Evolutionary conservation across 2,113 vertebrate species (phyloP), one percentile per base, ranked within the genome.

Genomic region (Tupaia chinensis): DNA sequence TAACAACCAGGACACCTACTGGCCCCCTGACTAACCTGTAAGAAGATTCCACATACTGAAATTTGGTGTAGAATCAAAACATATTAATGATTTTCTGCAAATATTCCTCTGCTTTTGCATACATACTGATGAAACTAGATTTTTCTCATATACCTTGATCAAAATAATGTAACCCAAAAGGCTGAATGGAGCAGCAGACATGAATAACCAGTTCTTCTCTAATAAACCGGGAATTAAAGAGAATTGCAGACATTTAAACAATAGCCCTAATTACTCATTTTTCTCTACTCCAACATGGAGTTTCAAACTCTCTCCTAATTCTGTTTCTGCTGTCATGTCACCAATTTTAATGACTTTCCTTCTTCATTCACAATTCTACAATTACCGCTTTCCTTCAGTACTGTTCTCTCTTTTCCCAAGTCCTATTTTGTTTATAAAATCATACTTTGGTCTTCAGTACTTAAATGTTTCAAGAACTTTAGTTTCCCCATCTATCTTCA

Each of bases 211-310:
- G 65, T 5, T 74, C n/a, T 92, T 14, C 84, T 89, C 63, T 70
- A 70, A 79, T 58, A 89, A 77, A 5, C 2, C 25, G 85, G 79
- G 25, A 82, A 87, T 78, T 90, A 77, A 61, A 83, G 11, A 44
- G 27, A 91, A 44, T 3, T 87, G 23, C n/a, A 79, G 11, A 93
- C 91, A 93, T 85, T 63, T 95, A 58, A 94, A 80, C 17, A 76
- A 78, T 58, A 23, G 20, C 53, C 69, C 79, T 65, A 54, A 66
- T 78, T 83, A 77, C 34, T 72, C 34, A 73, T 44, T 65, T 84
- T 77, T 56, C 65, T 20, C 81, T 70, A 90, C n/a, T 89, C 65
- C n/a, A 29, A 68, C 11, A 69, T 72, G 2, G 20, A 65, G 66
- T 77, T 65, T 32, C 61, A 91, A 83, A 53, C 7, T 78, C 25